phyloP scores from a whole-genome alignment of 2,797 vertebrate species.

The Melanogrammus aeglefinus region DNA sequence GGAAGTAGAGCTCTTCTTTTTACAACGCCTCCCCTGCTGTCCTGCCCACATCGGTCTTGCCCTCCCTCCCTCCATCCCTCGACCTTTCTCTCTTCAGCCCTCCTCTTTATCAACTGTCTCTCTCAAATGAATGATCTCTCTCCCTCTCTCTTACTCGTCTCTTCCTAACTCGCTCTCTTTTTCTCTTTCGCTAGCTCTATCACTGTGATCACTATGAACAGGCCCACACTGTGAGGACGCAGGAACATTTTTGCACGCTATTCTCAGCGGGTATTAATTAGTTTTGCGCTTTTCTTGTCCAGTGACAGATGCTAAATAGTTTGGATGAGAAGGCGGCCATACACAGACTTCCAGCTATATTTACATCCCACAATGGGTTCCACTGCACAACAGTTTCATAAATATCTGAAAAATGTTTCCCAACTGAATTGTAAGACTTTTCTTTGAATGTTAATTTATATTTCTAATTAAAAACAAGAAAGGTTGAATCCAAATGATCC shows the following conservation, averaged over 20 bases:
- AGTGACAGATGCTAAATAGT: slow-evolving; percentile 56
- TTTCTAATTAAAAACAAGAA: slow-evolving; percentile 17
- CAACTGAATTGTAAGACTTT: slow-evolving; percentile 23
- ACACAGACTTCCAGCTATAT: slow-evolving; percentile 15
- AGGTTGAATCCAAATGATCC: slow-evolving; percentile 16
- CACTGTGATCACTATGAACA: slow-evolving; percentile 65
- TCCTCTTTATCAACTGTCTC: slow-evolving; percentile 26
- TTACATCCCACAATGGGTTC: slow-evolving; percentile 21
- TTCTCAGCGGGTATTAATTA: slow-evolving; percentile 64
- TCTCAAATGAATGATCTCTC: slow-evolving; percentile 66
- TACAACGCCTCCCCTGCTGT: slow-evolving; percentile 18
- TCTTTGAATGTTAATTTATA: slow-evolving; percentile 6
- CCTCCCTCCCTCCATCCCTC: slow-evolving; percentile 30
- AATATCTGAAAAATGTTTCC: slow-evolving; percentile 20
- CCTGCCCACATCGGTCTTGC: slow-evolving; percentile 3
- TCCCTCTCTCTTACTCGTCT: slow-evolving; percentile 22
- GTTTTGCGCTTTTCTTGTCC: slow-evolving; percentile 50
- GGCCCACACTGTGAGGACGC: slow-evolving; percentile 66
- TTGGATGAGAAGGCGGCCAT: slow-evolving; percentile 25
- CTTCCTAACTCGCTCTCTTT: slow-evolving; percentile 39
- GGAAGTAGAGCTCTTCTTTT: slow-evolving; percentile 44
- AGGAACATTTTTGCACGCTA: slow-evolving; percentile 51
- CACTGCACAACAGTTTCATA: slow-evolving; percentile 17
- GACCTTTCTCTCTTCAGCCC: slow-evolving; percentile 34
- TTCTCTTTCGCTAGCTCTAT: slow-evolving; percentile 14